Conservation (phyloP, 2,113 vertebrate species). For the Coturnix japonica region DNA sequence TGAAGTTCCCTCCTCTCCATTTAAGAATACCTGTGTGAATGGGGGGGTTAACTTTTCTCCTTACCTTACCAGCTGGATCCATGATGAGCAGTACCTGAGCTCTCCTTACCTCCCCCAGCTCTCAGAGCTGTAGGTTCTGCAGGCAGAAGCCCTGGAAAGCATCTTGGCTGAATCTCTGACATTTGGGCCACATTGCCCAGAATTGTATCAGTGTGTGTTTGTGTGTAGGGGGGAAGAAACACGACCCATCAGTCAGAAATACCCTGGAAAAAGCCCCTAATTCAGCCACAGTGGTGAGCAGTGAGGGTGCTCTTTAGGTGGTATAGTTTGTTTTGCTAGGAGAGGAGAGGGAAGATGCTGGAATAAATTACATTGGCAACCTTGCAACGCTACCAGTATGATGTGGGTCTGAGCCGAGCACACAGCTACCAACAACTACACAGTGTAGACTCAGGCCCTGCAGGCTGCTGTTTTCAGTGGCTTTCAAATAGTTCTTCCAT, state of each 20-base stretch:
- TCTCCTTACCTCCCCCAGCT: not conserved
- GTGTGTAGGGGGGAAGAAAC: not conserved
- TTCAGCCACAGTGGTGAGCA: not conserved
- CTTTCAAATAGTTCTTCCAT: conserved; percentile 41
- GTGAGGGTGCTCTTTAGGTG: not conserved
- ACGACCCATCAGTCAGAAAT: not conserved
- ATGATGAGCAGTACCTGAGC: not conserved
- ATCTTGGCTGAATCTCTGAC: not conserved
- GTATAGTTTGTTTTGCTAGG: not conserved
- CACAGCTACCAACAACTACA: not conserved
- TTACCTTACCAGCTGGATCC: not conserved
- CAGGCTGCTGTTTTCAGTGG: not conserved
- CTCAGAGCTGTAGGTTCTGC: not conserved
- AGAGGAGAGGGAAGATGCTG: not conserved
- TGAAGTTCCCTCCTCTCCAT: not conserved
- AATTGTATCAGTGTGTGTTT: not conserved
- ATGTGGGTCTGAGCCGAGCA: not conserved
- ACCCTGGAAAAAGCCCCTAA: not conserved
- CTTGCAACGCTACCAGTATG: not conserved
- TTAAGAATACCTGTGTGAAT: not conserved
- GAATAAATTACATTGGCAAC: not conserved
- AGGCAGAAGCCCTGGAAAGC: not conserved
- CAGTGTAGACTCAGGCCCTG: not conserved
- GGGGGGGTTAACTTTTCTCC: not conserved
- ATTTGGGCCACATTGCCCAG: not conserved